Evolutionary conservation across 2,888 invertebrate species (phyloP).

Genomic region (Drosophila barbarae): DNA sequence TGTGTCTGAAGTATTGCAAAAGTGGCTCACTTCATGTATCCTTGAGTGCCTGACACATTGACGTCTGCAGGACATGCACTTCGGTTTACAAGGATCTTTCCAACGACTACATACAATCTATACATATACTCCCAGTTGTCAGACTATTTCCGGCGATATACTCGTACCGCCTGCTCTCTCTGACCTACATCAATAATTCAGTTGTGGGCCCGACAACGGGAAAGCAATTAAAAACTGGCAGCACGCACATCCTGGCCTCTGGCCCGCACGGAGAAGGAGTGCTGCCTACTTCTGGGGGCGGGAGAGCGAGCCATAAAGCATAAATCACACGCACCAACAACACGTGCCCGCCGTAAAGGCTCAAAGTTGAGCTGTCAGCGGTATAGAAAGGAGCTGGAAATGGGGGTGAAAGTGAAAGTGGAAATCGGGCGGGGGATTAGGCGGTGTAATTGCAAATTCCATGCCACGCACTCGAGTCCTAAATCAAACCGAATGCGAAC

Average conservation of each 20-base stretch:
- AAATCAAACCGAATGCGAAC: constrained; percentile 68
- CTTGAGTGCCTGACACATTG: constrained; percentile 12
- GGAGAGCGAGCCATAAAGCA: constrained; percentile 30
- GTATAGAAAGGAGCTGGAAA: constrained; percentile 4
- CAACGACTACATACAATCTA: neutral
- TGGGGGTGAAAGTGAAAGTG: neutral
- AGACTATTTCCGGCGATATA: constrained; percentile 25
- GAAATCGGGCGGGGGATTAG: constrained; percentile 13
- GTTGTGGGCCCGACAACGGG: constrained; percentile 46
- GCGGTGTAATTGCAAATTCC: constrained; percentile 66
- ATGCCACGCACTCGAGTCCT: constrained; percentile 58
- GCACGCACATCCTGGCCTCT: constrained; percentile 51
- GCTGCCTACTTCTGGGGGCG: constrained; percentile 36
- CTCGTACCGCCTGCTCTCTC: constrained; percentile 12
- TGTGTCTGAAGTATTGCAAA: neutral
- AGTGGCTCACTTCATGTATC: neutral
- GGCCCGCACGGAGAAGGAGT: constrained; percentile 19
- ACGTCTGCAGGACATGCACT: constrained; percentile 5
- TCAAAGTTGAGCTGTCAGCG: constrained; percentile 64
- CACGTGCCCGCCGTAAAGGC: constrained; percentile 63
- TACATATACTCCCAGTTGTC: neutral
- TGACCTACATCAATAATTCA: constrained; percentile 69
- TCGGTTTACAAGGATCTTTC: neutral
- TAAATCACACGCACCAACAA: constrained; percentile 60
- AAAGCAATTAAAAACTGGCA: constrained; percentile 65